A percentile compares a stretch with the other conserved stretches of the same genome.
Conservation (phyloP, 1,140 invertebrate species). For the Ephestia elutella region DNA sequence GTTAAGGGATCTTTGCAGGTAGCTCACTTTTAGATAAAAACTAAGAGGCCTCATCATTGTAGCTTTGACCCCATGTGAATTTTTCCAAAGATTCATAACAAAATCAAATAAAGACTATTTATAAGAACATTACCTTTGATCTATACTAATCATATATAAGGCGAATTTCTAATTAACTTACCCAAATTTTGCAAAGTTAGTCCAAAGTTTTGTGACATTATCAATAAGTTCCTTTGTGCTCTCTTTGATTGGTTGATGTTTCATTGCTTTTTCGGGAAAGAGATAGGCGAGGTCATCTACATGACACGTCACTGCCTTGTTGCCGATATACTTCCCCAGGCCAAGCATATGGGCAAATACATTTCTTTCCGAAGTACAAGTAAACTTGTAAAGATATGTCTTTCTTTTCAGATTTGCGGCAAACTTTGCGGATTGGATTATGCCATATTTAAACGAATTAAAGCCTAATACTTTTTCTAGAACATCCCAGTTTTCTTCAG, state of each 20-base stretch:
- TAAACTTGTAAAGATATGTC: conserved; percentile 20
- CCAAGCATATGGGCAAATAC: conserved; percentile 14
- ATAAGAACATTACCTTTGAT: too few relatives aligned
- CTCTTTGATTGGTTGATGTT: conserved; percentile 15
- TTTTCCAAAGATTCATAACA: too few relatives aligned
- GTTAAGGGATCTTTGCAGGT: too few relatives aligned
- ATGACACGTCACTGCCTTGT: conserved; percentile 24
- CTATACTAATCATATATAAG: too few relatives aligned
- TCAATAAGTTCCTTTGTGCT: conserved; percentile 27
- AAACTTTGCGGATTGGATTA: conserved; percentile 6
- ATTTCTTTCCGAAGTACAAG: conserved; percentile 24
- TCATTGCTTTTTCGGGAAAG: conserved; percentile 19
- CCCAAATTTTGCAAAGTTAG: conserved; percentile 44
- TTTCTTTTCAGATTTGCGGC: neutral
- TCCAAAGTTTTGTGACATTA: conserved; percentile 32
- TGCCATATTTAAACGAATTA: conserved; percentile 8
- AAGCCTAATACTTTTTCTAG: neutral
- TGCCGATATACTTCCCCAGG: conserved; percentile 11
- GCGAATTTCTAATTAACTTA: conserved; percentile 15
- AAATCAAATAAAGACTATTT: too few relatives aligned
- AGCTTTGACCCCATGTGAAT: too few relatives aligned
- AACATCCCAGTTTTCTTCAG: neutral
- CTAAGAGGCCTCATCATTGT: too few relatives aligned
- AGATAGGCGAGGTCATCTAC: conserved; percentile 37
- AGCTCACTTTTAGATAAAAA: too few relatives aligned